These are phyloP conservation scores for Xiphorhynchus elegans DNA, from an alignment of 2,113 vertebrate genomes.

Conservation along the genomic window DNA sequence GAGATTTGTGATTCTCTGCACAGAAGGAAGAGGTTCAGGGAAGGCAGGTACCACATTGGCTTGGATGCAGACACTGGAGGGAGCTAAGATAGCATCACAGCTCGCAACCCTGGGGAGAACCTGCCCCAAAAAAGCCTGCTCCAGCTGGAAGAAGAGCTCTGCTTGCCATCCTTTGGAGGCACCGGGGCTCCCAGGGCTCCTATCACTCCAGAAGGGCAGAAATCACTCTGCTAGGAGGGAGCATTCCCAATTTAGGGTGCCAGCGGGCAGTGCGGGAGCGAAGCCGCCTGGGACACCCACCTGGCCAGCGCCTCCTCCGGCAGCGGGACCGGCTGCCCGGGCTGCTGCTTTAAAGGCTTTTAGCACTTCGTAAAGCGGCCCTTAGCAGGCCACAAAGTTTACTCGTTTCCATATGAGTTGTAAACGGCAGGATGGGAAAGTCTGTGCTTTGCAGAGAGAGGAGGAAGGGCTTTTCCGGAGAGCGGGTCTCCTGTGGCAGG, in stretches of 20 bases:
- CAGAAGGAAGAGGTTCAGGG: neutral
- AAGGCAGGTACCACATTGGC: neutral
- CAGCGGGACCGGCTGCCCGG: fast-evolving
- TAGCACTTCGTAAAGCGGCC: conserved; percentile 29
- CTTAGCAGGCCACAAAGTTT: conserved; percentile 52
- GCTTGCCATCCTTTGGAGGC: neutral
- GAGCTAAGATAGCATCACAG: neutral
- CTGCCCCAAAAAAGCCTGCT: neutral
- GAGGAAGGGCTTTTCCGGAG: neutral
- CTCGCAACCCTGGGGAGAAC: neutral
- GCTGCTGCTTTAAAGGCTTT: conserved; percentile 21
- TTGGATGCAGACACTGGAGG: fast-evolving
- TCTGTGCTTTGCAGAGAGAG: neutral
- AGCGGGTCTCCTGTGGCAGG: neutral
- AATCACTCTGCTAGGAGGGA: neutral
- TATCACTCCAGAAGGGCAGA: neutral
- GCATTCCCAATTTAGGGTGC: no score
- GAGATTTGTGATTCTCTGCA: neutral
- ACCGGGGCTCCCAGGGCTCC: neutral
- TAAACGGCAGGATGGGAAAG: neutral
- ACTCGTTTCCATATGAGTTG: conserved; percentile 33
- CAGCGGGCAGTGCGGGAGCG: fast-evolving
- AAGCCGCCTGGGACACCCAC: neutral
- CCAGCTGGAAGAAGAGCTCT: neutral
- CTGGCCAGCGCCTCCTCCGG: neutral